Evolutionary conservation across 2,113 vertebrate species (phyloP).

Genomic region (Himantopus leucocephalus): DNA sequence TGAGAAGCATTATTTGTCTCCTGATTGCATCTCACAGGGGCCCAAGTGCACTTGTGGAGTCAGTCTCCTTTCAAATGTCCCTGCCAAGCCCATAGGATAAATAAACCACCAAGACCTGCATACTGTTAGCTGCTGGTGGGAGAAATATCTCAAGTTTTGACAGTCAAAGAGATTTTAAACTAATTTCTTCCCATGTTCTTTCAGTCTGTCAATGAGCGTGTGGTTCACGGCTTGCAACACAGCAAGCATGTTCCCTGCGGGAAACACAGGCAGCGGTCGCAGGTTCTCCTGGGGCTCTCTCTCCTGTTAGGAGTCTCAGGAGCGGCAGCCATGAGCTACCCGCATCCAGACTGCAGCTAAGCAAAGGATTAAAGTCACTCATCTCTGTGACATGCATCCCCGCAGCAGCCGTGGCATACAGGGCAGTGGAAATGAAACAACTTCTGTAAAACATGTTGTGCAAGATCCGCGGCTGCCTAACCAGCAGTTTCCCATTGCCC

Average conservation of each 20-base stretch:
- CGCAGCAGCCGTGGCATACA: not conserved
- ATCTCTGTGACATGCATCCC: not conserved
- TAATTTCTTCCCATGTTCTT: not conserved
- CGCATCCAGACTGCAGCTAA: not conserved
- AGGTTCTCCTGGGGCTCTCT: not conserved
- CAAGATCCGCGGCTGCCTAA: not conserved
- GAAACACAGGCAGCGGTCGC: not conserved
- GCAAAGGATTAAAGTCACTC: not conserved
- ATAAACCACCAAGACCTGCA: fast-evolving
- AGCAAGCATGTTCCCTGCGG: not conserved
- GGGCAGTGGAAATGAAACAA: not conserved
- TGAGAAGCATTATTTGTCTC: not conserved
- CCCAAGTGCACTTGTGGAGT: not conserved
- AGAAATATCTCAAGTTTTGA: not conserved
- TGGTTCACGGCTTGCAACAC: not conserved
- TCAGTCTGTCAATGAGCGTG: not conserved
- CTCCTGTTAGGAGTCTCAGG: not conserved
- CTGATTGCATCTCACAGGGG: not conserved
- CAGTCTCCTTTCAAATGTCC: not conserved
- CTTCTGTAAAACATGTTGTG: not conserved
- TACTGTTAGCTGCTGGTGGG: not conserved
- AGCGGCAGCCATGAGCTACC: not conserved
- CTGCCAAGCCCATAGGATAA: not conserved
- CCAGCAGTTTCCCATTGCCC: not conserved
- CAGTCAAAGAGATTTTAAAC: not conserved